These are phyloP conservation scores for Microcebus ravelobensis DNA, from an alignment of 2,113 vertebrate species.

Conservation along the genomic window DNA sequence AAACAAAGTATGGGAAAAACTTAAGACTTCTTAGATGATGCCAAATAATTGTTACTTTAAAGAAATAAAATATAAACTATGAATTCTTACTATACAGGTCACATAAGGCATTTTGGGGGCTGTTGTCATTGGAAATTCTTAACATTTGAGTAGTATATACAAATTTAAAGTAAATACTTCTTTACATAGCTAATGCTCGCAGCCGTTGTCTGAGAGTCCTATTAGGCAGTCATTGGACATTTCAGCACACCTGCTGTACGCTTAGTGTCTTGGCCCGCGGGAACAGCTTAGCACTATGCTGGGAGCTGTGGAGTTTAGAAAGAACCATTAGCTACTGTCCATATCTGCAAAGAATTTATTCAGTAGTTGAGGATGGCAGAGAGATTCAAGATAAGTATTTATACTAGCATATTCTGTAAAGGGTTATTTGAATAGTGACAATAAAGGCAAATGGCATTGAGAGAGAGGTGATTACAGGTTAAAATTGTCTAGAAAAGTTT, in stretches of 20 bases:
- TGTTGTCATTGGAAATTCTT: not conserved
- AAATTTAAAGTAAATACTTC: not conserved
- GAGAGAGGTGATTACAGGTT: not conserved
- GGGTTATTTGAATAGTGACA: not conserved
- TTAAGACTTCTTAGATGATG: not conserved
- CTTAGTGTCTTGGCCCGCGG: too few species aligned
- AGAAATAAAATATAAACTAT: constrained; percentile 28
- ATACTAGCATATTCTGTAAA: not conserved
- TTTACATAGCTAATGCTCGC: not conserved
- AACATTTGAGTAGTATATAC: not conserved
- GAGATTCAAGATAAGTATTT: not conserved
- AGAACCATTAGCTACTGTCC: not conserved
- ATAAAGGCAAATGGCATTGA: not conserved
- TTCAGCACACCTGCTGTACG: not conserved
- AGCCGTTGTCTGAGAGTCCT: not conserved
- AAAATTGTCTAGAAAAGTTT: not conserved
- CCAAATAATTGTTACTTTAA: not conserved
- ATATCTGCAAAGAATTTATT: not conserved
- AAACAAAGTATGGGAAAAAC: not conserved
- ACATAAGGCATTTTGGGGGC: not conserved
- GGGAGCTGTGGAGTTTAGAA: not conserved
- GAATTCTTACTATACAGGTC: not conserved
- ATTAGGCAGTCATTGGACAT: not conserved
- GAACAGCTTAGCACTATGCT: not conserved
- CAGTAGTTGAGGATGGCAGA: not conserved